These are phyloP conservation scores for Cylloceria caligata DNA, from an alignment of 2,888 invertebrate species.

Conservation along the genomic window DNA sequence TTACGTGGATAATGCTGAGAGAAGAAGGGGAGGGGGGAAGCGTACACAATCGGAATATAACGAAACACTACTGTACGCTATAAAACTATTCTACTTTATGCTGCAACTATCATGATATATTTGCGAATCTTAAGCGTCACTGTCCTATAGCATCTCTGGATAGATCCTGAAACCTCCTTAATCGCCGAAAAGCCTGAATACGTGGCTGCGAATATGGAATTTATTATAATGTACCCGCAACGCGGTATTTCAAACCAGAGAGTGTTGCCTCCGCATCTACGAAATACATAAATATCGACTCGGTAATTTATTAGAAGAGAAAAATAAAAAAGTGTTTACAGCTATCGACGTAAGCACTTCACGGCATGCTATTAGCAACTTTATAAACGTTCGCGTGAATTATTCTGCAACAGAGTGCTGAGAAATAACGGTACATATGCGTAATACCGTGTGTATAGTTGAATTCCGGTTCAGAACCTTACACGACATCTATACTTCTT, in stretches of 20 bases:
- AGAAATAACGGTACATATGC: constrained; percentile 52
- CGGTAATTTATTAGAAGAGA: constrained; percentile 11
- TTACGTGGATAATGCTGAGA: too few species aligned
- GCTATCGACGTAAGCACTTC: constrained; percentile 27
- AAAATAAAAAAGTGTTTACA: constrained; percentile 1
- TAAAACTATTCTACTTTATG: neutral
- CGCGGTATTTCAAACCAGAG: neutral
- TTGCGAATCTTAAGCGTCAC: neutral
- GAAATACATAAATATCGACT: neutral
- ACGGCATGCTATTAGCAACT: constrained; percentile 32
- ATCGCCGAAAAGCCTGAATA: neutral
- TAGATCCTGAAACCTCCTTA: neutral
- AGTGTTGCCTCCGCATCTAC: neutral
- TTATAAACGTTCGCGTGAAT: constrained; percentile 48
- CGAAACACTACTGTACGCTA: constrained; percentile 37
- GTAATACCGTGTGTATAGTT: neutral
- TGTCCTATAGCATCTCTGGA: neutral
- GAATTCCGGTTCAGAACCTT: constrained; percentile 43
- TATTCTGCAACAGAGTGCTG: constrained; percentile 39
- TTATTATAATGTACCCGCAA: neutral
- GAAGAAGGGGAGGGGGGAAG: neutral
- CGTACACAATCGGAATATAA: constrained; percentile 53
- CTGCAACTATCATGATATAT: neutral
- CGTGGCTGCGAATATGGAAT: neutral
- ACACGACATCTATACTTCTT: constrained; percentile 4